Evolutionary conservation across 2,888 invertebrate species (phyloP).

Genomic region (Aporophyla lueneburgensis): DNA sequence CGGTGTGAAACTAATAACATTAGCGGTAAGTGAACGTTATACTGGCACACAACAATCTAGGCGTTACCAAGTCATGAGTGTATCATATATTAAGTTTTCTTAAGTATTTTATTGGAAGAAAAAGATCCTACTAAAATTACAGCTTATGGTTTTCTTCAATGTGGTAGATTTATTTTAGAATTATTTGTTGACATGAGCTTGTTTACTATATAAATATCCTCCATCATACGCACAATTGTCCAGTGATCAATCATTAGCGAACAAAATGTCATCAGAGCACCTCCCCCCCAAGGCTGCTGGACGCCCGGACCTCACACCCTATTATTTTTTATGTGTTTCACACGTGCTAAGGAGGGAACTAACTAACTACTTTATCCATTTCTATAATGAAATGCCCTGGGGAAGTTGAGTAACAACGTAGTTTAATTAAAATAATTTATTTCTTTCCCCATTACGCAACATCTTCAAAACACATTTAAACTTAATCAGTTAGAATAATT

Average conservation of each 20-base stretch:
- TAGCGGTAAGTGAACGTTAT: slow-evolving; percentile 26
- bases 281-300: slow-evolving; percentile 3
- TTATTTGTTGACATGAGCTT: slow-evolving; percentile 12
- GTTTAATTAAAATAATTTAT: slow-evolving; percentile 14
- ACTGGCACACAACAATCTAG: slow-evolving; percentile 1
- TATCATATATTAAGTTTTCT: slow-evolving; percentile 10
- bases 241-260: slow-evolving; percentile 72
- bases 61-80: background rate
- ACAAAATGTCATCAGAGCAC: slow-evolving; percentile 70
- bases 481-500: slow-evolving; percentile 56
- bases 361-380: slow-evolving; percentile 11
- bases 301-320: slow-evolving; percentile 23
- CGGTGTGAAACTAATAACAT: slow-evolving; percentile 36
- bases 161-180: slow-evolving; percentile 1
- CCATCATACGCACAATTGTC: slow-evolving; percentile 62
- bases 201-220: slow-evolving; percentile 31
- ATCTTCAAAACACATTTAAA: slow-evolving; percentile 42
- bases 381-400: slow-evolving; percentile 13
- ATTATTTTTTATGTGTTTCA: slow-evolving; percentile 43
- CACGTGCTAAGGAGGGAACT: background rate
- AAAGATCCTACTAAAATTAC: background rate
- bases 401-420: slow-evolving; percentile 9
- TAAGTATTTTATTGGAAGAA: background rate
- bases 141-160: background rate
- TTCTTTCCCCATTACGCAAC: slow-evolving; percentile 31